A percentile compares a stretch with the other conserved stretches of the same genome.
These are phyloP conservation scores for Cladopsammia gracilis DNA, from an alignment of 64 coral and sea anemone genomes.

Conservation along the genomic window DNA sequence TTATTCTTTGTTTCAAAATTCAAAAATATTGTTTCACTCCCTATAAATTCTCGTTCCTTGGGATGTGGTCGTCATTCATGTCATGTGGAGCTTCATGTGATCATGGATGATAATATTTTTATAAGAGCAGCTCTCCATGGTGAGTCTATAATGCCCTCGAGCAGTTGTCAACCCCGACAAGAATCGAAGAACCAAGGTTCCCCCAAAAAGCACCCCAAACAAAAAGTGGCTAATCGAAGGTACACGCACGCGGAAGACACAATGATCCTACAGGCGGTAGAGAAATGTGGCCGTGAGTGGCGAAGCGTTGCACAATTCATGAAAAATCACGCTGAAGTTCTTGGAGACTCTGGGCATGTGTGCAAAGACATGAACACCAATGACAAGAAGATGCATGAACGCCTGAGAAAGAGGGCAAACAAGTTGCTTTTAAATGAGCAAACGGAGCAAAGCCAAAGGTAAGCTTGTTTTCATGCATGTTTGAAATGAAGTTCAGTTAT, in stretches of 20 bases:
- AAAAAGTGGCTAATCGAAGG: not conserved
- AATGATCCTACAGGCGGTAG: not conserved
- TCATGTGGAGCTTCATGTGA: too few species aligned
- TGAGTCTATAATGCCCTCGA: not conserved
- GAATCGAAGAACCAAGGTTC: slow-evolving; percentile 8
- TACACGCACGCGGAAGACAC: slow-evolving; percentile 20
- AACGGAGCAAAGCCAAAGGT: not conserved
- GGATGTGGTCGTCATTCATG: too few species aligned
- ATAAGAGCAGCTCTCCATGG: not conserved
- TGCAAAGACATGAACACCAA: not conserved
- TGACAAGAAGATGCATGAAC: slow-evolving; percentile 24
- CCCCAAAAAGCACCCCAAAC: not conserved
- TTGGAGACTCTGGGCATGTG: slow-evolving; percentile 21
- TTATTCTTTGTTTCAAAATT: too few species aligned
- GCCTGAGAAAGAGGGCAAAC: slow-evolving; percentile 44
- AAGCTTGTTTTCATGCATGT: too few species aligned
- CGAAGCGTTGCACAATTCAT: slow-evolving; percentile 25
- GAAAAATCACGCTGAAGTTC: slow-evolving; percentile 26
- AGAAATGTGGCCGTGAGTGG: slow-evolving; percentile 52
- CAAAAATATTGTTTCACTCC: too few species aligned
- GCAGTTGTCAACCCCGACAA: not conserved
- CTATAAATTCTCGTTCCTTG: too few species aligned
- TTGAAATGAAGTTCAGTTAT: too few species aligned
- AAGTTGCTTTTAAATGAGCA: slow-evolving; percentile 8
- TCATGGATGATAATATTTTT: not conserved